These are phyloP conservation scores for Polylopha cassiicola DNA, from an alignment of 2,888 invertebrate genomes.

Conservation along the genomic window DNA sequence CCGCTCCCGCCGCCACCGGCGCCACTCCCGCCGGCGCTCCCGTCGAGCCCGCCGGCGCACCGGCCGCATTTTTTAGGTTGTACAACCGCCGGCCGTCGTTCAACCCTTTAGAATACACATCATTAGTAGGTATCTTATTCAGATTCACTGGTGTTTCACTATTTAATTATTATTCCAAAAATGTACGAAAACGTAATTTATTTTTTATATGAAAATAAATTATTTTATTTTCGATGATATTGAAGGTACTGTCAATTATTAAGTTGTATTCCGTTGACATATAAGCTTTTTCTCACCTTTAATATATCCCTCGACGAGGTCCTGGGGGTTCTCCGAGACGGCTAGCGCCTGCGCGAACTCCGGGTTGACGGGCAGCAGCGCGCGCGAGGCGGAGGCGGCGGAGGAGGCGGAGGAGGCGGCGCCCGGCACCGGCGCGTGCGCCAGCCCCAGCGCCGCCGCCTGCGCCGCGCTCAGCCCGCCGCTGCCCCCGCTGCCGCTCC, in stretches of 20 bases:
- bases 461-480: slow-evolving; percentile 60
- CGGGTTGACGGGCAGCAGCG: slow-evolving; percentile 48
- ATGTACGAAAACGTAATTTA: no score
- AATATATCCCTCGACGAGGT: no score
- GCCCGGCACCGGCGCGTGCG: slow-evolving; percentile 58
- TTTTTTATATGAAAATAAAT: no score
- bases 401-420: no score
- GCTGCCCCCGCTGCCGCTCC: slow-evolving; percentile 28
- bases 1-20: slow-evolving; percentile 35
- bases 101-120: no score
- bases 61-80: slow-evolving; percentile 31
- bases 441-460: slow-evolving; percentile 64
- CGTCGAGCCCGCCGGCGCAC: slow-evolving; percentile 30
- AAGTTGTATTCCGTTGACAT: no score
- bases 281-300: no score
- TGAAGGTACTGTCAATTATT: no score
- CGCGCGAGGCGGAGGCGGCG: slow-evolving; percentile 44
- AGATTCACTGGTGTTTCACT: no score
- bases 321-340: slow-evolving; percentile 33
- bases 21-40: slow-evolving; percentile 26
- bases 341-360: slow-evolving; percentile 30
- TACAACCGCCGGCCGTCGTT: slow-evolving; percentile 20
- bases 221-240: no score
- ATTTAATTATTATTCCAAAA: no score
- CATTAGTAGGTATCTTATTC: no score